Conservation (phyloP, 2,888 invertebrate genomes). For the Sarcophaga rosellei region DNA sequence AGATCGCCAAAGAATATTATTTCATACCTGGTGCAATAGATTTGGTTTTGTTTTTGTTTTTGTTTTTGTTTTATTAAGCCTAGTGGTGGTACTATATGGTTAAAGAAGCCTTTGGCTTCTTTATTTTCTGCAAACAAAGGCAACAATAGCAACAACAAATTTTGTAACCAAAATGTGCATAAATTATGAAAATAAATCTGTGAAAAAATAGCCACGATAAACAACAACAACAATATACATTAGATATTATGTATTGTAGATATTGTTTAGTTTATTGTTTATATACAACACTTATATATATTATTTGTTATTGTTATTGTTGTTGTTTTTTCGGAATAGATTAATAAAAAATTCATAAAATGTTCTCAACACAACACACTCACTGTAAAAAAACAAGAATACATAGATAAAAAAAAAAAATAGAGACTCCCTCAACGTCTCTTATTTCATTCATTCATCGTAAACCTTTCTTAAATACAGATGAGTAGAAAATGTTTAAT, state of each 20-base stretch:
- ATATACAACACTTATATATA: too few relatives aligned
- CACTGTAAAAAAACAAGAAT: background rate
- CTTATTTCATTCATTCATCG: background rate
- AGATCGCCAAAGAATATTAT: conserved; percentile 42
- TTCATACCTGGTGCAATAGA: conserved; percentile 53
- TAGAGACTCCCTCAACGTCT: background rate
- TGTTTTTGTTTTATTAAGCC: conserved; percentile 8
- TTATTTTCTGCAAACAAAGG: conserved; percentile 45
- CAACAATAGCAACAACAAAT: conserved; percentile 26
- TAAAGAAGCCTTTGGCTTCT: background rate
- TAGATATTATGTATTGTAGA: conserved; percentile 40
- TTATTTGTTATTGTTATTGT: conserved; percentile 28
- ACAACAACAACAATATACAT: conserved; percentile 19
- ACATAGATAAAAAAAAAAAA: conserved; percentile 25
- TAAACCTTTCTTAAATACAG: too few relatives aligned
- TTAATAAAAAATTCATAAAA: conserved; percentile 62
- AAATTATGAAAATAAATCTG: conserved; percentile 66
- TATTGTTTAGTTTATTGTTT: conserved; percentile 17
- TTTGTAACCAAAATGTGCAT: conserved; percentile 56
- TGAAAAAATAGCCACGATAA: conserved; percentile 40
- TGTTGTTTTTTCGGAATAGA: conserved; percentile 23
- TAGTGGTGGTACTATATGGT: background rate
- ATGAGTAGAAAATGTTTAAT: too few relatives aligned
- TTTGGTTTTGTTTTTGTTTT: conserved; percentile 27
- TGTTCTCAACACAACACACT: conserved; percentile 11